phyloP scores from a whole-genome alignment of 1,140 invertebrate species.

The Helicoverpa zea region DNA sequence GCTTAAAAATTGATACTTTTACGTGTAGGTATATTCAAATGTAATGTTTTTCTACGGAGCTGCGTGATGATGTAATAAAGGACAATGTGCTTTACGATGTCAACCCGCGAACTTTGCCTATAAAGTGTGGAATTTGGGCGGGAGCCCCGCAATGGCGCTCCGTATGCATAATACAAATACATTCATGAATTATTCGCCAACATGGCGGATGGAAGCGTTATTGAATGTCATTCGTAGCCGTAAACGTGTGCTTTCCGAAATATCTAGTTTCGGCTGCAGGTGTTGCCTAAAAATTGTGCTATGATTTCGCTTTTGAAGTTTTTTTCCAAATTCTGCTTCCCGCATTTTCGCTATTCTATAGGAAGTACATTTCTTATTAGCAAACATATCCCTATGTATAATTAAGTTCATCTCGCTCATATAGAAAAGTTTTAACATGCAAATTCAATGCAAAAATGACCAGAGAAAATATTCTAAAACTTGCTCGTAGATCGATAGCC shows the following conservation, averaged over 20 bases:
- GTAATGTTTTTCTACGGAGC: conserved; percentile 35
- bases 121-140: conserved; percentile 46
- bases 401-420: too few species aligned
- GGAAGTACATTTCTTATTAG: background rate
- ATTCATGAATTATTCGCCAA: conserved; percentile 49
- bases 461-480: background rate
- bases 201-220: conserved; percentile 44
- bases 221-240: conserved; percentile 48
- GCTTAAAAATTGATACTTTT: conserved; percentile 26
- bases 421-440: too few species aligned
- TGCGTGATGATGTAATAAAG: conserved; percentile 41
- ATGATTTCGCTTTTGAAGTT: conserved; percentile 17
- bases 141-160: conserved; percentile 31
- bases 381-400: background rate
- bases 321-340: background rate
- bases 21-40: conserved; percentile 28
- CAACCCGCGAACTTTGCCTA: conserved; percentile 46
- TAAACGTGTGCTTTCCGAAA: conserved; percentile 49
- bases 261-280: conserved; percentile 44
- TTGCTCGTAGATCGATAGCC: background rate
- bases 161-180: conserved; percentile 51
- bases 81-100: conserved; percentile 44
- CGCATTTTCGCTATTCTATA: background rate
- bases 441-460: too few species aligned
- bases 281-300: conserved; percentile 21